phyloP scores from a whole-genome alignment of 2,888 invertebrate species.

The Drosophila quinaria region DNA sequence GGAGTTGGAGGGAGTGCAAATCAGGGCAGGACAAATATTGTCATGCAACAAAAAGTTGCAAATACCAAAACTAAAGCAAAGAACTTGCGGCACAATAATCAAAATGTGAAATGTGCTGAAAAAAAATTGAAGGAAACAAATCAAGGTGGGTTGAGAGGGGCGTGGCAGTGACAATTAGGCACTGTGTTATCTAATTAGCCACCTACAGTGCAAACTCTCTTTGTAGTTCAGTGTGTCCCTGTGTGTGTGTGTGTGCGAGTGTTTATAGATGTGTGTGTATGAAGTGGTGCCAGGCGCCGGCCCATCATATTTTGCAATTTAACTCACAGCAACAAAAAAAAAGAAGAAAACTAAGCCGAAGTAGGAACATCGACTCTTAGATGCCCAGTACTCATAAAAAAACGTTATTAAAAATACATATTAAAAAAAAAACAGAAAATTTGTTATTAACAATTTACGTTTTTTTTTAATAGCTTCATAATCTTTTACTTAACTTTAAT shows the following conservation, averaged over 20 bases:
- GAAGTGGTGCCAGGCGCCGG: slow-evolving; percentile 85
- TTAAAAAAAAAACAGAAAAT: too few species aligned
- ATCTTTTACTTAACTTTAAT: too few species aligned
- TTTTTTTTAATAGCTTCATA: too few species aligned
- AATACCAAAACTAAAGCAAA: slow-evolving; percentile 38
- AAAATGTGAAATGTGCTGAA: slow-evolving; percentile 35
- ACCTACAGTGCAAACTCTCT: slow-evolving; percentile 51
- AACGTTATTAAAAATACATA: too few species aligned
- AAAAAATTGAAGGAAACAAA: slow-evolving; percentile 40
- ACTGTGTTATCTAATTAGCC: slow-evolving; percentile 85
- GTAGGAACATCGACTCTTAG: background rate
- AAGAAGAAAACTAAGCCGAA: slow-evolving; percentile 33
- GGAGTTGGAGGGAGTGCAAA: slow-evolving; percentile 22
- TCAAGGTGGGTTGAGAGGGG: slow-evolving; percentile 37
- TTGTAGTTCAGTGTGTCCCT: slow-evolving; percentile 29
- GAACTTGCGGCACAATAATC: slow-evolving; percentile 55
- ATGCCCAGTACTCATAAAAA: background rate
- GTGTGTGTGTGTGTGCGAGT: slow-evolving; percentile 19
- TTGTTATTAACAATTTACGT: too few species aligned
- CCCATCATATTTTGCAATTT: slow-evolving; percentile 81
- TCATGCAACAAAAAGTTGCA: slow-evolving; percentile 49
- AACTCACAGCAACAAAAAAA: slow-evolving; percentile 48
- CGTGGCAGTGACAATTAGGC: slow-evolving; percentile 82
- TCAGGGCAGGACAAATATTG: slow-evolving; percentile 67
- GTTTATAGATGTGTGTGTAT: slow-evolving; percentile 73